These are phyloP conservation scores for Rhadinocentrus ornatus DNA, from an alignment of 2,797 vertebrate species.

Conservation along the genomic window DNA sequence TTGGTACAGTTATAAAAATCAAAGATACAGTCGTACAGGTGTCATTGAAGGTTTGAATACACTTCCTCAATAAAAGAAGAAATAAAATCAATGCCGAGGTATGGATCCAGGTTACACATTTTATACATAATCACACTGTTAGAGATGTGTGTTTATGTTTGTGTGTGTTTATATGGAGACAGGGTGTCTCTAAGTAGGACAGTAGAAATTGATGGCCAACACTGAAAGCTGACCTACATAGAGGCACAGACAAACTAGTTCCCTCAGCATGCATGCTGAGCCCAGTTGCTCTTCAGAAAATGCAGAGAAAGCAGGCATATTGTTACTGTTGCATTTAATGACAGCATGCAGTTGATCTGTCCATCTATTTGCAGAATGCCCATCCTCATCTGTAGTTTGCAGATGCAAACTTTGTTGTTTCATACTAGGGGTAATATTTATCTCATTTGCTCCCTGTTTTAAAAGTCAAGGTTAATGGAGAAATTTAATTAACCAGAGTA, in stretches of 20 bases:
- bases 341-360: slow-evolving; percentile 24
- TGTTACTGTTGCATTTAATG: slow-evolving; percentile 55
- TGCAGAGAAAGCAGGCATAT: slow-evolving; percentile 63
- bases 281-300: slow-evolving; percentile 64
- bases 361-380: slow-evolving; percentile 4
- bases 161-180: slow-evolving; percentile 48
- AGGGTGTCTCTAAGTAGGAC: slow-evolving; percentile 82
- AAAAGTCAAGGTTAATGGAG: slow-evolving; percentile 37
- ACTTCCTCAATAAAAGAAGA: slow-evolving; percentile 31
- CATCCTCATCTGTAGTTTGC: background rate
- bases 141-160: slow-evolving; percentile 35
- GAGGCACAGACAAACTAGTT: slow-evolving; percentile 83
- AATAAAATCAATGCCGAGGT: slow-evolving; percentile 30
- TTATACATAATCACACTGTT: slow-evolving; percentile 40
- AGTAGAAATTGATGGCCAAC: slow-evolving; percentile 85
- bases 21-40: background rate
- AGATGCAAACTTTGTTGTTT: slow-evolving; percentile 7
- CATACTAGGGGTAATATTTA: background rate
- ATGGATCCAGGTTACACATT: slow-evolving; percentile 11
- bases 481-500: slow-evolving; percentile 29
- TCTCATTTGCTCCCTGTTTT: slow-evolving; percentile 16
- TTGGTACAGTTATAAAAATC: background rate
- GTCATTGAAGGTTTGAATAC: slow-evolving; percentile 18
- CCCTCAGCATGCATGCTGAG: slow-evolving; percentile 72
- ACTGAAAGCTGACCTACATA: slow-evolving; percentile 86